These are phyloP conservation scores for Drosophila diplacantha DNA, from an alignment of 2,888 invertebrate species.

Conservation along the genomic window DNA sequence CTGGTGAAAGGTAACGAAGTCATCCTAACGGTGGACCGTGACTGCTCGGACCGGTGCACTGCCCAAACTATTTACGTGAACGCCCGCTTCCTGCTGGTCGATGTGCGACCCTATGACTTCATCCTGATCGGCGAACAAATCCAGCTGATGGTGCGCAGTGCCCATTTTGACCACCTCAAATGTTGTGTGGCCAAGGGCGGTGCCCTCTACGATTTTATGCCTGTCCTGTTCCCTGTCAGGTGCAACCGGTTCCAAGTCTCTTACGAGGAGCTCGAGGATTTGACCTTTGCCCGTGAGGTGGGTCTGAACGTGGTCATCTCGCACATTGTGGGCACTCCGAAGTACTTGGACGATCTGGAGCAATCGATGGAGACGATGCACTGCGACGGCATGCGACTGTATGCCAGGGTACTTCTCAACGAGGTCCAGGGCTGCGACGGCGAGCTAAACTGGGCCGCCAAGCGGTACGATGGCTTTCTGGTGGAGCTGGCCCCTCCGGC, in stretches of 20 bases:
- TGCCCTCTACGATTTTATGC: conserved; percentile 54
- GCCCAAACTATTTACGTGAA: conserved; percentile 65
- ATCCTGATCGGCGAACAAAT: conserved; percentile 68
- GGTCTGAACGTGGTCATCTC: conserved; percentile 70
- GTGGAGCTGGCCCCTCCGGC: conserved; percentile 51
- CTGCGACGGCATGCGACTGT: conserved; percentile 60
- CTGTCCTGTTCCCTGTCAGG: conserved; percentile 66
- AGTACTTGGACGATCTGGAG: conserved; percentile 57
- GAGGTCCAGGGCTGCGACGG: conserved; percentile 54
- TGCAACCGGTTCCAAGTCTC: conserved; percentile 62
- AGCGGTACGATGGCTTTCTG: conserved; percentile 70
- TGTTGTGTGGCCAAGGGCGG: conserved; percentile 66
- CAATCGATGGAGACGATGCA: conserved; percentile 49
- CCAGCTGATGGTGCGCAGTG: conserved; percentile 57
- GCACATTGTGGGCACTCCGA: conserved; percentile 48
- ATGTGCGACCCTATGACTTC: conserved; percentile 63
- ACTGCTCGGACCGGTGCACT: conserved; percentile 49
- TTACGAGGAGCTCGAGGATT: conserved; percentile 74
- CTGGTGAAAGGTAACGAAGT: conserved; percentile 45
- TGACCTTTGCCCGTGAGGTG: conserved; percentile 71
- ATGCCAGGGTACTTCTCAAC: conserved; percentile 63
- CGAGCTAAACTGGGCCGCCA: conserved; percentile 58
- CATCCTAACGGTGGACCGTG: conserved; percentile 57
- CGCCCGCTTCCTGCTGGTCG: conserved; percentile 63
- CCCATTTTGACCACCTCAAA: conserved; percentile 31